phyloP scores from a whole-genome alignment of 23 tunicate genomes.

The Botrylloides violaceus region DNA sequence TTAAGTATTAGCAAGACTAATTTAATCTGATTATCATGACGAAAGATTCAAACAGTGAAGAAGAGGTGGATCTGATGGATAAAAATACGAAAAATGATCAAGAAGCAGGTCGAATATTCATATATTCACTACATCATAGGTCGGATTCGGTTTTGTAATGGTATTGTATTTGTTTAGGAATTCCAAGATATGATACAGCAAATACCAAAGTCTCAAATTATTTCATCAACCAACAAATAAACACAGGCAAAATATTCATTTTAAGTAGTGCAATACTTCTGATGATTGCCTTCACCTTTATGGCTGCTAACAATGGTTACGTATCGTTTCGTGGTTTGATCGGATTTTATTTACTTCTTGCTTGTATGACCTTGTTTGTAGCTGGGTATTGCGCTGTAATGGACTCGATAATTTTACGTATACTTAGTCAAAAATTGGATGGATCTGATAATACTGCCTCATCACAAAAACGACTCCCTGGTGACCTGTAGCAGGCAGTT shows the following conservation, averaged over 20 bases:
- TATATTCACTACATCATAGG: too few relatives aligned
- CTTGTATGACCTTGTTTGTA: background rate
- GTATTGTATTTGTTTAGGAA: background rate
- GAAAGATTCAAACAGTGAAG: too few relatives aligned
- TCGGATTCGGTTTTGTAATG: too few relatives aligned
- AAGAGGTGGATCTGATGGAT: too few relatives aligned
- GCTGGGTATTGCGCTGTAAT: background rate
- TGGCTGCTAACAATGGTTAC: background rate
- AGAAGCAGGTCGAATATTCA: too few relatives aligned
- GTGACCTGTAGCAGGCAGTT: too few relatives aligned
- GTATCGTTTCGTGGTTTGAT: background rate
- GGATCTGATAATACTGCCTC: too few relatives aligned
- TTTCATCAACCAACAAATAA: background rate
- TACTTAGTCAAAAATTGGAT: too few relatives aligned
- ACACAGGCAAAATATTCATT: background rate
- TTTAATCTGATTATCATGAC: too few relatives aligned
- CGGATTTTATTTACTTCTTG: background rate
- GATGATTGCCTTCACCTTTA: background rate
- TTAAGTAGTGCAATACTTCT: background rate
- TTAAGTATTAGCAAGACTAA: too few relatives aligned
- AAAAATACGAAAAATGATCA: too few relatives aligned
- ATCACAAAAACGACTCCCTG: too few relatives aligned
- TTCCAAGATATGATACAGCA: background rate
- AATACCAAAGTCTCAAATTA: background rate
- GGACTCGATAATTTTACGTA: background rate